These are phyloP conservation scores for Sparus aurata DNA, from an alignment of 2,797 vertebrate species.

Conservation along the genomic window DNA sequence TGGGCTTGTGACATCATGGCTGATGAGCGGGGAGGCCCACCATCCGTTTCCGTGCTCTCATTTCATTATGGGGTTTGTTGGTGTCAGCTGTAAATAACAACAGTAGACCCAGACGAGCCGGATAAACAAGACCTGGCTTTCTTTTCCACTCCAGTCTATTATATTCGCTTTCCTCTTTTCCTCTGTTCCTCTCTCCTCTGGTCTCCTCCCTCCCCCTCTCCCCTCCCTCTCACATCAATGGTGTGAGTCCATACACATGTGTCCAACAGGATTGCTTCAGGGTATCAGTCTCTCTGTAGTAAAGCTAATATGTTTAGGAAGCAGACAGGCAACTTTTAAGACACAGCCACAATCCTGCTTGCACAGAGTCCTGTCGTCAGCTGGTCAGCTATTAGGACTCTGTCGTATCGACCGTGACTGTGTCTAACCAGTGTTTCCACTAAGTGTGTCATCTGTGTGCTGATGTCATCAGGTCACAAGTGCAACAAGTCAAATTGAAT, in stretches of 20 bases:
- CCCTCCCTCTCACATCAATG: slow-evolving; percentile 3
- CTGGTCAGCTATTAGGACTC: not conserved
- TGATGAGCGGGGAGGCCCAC: slow-evolving; percentile 72
- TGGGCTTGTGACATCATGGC: slow-evolving; percentile 84
- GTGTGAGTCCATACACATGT: slow-evolving; percentile 15
- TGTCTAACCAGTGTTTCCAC: slow-evolving; percentile 14
- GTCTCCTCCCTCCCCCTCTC: not conserved
- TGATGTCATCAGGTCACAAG: slow-evolving; percentile 35
- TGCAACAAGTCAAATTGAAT: not conserved
- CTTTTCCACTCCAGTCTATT: not conserved
- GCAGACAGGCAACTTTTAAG: slow-evolving; percentile 38
- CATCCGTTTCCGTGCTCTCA: slow-evolving; percentile 55
- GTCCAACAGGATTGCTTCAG: slow-evolving; percentile 54
- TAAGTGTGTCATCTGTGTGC: slow-evolving; percentile 7
- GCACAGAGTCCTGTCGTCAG: slow-evolving; percentile 26
- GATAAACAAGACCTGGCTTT: slow-evolving; percentile 26
- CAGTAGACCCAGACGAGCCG: slow-evolving; percentile 39
- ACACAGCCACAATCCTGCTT: slow-evolving; percentile 16
- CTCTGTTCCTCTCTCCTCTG: not conserved
- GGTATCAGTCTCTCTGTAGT: slow-evolving; percentile 32
- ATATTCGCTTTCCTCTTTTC: not conserved
- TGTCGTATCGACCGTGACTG: slow-evolving; percentile 2
- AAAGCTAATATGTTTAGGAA: slow-evolving; percentile 58
- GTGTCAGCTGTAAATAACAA: slow-evolving; percentile 70
- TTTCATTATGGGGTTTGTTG: slow-evolving; percentile 65